phyloP scores from a whole-genome alignment of 2,888 invertebrate species.

The Dryadula phaetusa region DNA sequence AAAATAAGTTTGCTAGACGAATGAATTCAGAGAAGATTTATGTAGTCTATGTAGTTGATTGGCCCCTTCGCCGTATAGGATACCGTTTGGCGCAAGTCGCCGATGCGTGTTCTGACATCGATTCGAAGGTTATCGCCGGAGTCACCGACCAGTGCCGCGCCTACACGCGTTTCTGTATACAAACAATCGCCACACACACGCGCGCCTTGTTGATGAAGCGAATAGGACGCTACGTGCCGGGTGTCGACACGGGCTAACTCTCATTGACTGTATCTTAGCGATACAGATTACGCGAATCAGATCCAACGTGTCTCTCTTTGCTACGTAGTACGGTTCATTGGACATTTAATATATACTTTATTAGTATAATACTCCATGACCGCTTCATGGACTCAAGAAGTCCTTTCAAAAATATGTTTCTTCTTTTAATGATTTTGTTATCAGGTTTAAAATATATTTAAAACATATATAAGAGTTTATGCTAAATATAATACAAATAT shows the following conservation, averaged over 20 bases:
- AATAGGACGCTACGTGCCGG: constrained; percentile 35
- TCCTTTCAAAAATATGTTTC: constrained; percentile 12
- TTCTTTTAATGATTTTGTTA: constrained; percentile 9
- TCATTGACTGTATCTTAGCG: constrained; percentile 58
- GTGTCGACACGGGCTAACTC: constrained; percentile 49
- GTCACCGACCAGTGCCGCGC: constrained; percentile 81
- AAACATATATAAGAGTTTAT: no score
- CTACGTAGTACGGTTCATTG: constrained; percentile 37
- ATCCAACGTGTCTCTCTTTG: constrained; percentile 21
- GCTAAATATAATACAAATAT: no score
- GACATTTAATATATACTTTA: constrained; percentile 34
- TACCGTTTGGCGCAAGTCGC: constrained; percentile 61
- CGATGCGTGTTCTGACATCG: constrained; percentile 72
- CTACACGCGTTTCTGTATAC: constrained; percentile 68
- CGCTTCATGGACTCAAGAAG: constrained; percentile 42
- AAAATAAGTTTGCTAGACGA: constrained; percentile 24
- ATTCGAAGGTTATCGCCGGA: constrained; percentile 80
- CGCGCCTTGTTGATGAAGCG: constrained; percentile 37
- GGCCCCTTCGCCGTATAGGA: constrained; percentile 46
- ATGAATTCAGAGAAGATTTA: constrained; percentile 31
- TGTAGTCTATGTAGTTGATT: constrained; percentile 41
- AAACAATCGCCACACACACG: constrained; percentile 55
- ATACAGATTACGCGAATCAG: constrained; percentile 49
- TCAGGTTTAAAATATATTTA: constrained; percentile 1
- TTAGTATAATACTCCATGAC: constrained; percentile 39